phyloP scores from a whole-genome alignment of 2,113 vertebrate genomes.

The Hippocampus zosterae region DNA sequence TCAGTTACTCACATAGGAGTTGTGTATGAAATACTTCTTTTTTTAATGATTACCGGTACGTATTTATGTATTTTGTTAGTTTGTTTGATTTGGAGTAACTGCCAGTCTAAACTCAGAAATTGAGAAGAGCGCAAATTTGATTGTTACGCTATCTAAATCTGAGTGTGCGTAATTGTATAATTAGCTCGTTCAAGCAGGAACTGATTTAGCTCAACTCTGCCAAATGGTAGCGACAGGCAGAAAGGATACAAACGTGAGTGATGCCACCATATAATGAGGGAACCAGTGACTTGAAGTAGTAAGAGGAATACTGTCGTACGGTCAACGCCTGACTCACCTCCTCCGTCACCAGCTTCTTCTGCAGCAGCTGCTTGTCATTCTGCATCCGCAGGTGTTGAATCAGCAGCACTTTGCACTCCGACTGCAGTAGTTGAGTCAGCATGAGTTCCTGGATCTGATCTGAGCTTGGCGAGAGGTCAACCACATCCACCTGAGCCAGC shows the following conservation, averaged over 20 bases:
- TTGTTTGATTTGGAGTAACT: too few relatives aligned
- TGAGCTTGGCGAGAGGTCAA: conserved; percentile 74
- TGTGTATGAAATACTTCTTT: too few relatives aligned
- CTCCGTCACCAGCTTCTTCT: conserved; percentile 50
- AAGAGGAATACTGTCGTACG: not conserved
- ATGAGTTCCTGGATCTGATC: conserved; percentile 72
- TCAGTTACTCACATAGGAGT: too few relatives aligned
- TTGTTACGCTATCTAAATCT: not conserved
- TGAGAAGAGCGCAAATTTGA: too few relatives aligned
- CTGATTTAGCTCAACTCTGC: not conserved
- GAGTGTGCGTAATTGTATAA: not conserved
- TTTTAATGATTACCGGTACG: too few relatives aligned
- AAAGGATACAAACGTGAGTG: not conserved
- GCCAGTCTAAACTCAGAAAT: too few relatives aligned
- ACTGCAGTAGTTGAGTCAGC: conserved; percentile 69
- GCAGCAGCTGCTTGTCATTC: conserved; percentile 55
- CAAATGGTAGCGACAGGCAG: not conserved
- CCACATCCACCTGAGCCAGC: conserved; percentile 67
- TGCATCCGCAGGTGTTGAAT: conserved; percentile 52
- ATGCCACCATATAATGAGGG: not conserved
- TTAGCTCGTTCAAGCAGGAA: not conserved
- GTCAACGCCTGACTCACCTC: conserved; percentile 54
- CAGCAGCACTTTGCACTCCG: conserved; percentile 59
- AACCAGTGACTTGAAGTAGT: not conserved
- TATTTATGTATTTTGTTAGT: too few relatives aligned